Evolutionary conservation across 2,797 vertebrate species (phyloP), one percentile per base, ranked within the genome.

Genomic region (Lerista edwardsae): DNA sequence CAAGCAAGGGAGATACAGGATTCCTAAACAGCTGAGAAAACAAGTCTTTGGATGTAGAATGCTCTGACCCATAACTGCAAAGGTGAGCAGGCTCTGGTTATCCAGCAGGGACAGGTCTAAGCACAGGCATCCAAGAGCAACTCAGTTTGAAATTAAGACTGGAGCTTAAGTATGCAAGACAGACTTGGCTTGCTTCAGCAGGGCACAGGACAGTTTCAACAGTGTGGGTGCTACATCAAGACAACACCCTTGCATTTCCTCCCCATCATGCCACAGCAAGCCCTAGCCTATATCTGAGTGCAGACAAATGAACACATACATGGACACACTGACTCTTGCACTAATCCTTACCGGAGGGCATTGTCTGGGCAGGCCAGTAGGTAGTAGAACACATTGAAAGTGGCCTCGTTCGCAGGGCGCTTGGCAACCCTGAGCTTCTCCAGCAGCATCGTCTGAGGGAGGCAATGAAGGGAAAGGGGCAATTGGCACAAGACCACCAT

Each of bases 381-480:
- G 93, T 99, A 99, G 95, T 99, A 99, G 94, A 99, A 99, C 76
- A 98, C 90, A 0, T 98, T 98, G 96, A 99, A 99, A 9, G 97
- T 97, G 74, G 97, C 96, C 91, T 99, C 98, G 0, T 85, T 93
- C 64, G 97, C 95, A 0, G 98, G 98, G 69, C 97, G 97, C 83
- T 96, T 96, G 84, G 96, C 97, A 41, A 99, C 98, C 0, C 98
- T 94, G 83, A 98, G 95, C 89, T 98, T 99, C 95, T 99, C 98
- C 94, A 99, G 94, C 87, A 99, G 96, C 98, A 99, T 98, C 0
- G 98, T 99, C 98, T 99, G 84, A n/a, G 10, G 2, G 27, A 92
- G 47, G 27, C n/a, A 51, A 75, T 14, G 19, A 2, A 72, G 74
- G 71, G 85, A 67, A 34, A 64, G 55, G 41, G 21, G 11, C 27